Conservation (phyloP, 2,888 invertebrate genomes). For the Lumbricus terrestris region DNA sequence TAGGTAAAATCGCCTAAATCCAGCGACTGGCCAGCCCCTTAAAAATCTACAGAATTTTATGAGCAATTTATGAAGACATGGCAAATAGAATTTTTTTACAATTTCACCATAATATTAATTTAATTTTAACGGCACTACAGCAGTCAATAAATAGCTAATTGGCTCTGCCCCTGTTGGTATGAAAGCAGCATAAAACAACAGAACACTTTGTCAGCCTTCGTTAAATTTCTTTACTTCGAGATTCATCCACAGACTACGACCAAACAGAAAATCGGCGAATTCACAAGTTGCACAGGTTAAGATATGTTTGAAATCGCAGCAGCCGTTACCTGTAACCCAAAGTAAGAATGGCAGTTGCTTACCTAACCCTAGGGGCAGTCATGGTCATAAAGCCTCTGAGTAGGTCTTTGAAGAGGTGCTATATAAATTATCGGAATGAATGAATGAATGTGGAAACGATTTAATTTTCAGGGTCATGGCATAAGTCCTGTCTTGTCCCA, state of each 20-base stretch:
- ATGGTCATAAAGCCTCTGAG: neutral
- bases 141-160: too few relatives aligned
- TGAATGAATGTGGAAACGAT: too few relatives aligned
- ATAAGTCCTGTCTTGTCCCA: too few relatives aligned
- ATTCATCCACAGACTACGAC: neutral
- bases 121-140: too few relatives aligned
- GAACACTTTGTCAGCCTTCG: neutral
- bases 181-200: neutral
- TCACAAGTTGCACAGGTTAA: neutral
- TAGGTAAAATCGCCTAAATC: too few relatives aligned
- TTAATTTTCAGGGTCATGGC: too few relatives aligned
- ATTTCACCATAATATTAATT: too few relatives aligned
- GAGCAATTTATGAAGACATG: too few relatives aligned
- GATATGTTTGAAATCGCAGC: neutral
- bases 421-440: too few relatives aligned
- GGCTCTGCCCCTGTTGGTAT: neutral
- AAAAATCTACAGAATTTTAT: too few relatives aligned
- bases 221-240: neutral
- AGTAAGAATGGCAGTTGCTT: neutral
- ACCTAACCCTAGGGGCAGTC: neutral
- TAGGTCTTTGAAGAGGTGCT: neutral
- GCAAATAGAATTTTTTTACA: too few relatives aligned
- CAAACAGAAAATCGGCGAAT: neutral
- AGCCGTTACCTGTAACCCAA: neutral
- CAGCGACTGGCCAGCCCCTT: too few relatives aligned